phyloP scores from a whole-genome alignment of 2,888 invertebrate genomes.

The Antitype chi region DNA sequence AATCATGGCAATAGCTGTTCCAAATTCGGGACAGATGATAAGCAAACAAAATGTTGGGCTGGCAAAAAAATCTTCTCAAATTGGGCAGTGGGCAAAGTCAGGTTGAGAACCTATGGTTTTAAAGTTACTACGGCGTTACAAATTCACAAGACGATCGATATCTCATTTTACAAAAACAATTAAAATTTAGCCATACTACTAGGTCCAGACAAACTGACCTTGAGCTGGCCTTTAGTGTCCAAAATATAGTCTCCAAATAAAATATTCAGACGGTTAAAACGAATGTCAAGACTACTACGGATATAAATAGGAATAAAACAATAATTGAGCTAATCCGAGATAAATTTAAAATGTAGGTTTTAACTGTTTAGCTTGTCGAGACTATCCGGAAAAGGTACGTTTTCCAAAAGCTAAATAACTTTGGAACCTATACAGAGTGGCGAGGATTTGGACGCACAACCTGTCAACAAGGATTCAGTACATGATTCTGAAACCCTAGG shows the following conservation, averaged over 20 bases:
- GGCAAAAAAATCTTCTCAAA: too few relatives aligned
- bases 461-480: too few relatives aligned
- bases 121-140: not conserved
- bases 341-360: not conserved
- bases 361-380: not conserved
- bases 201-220: slow-evolving; percentile 17
- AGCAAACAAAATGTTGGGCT: too few relatives aligned
- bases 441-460: too few relatives aligned
- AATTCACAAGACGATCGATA: not conserved
- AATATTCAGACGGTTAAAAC: slow-evolving; percentile 31
- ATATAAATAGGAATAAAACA: not conserved
- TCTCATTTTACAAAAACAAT: not conserved
- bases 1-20: too few relatives aligned
- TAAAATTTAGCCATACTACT: slow-evolving; percentile 1
- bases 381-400: not conserved
- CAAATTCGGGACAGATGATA: too few relatives aligned
- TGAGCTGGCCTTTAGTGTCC: slow-evolving; percentile 19
- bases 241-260: slow-evolving; percentile 27
- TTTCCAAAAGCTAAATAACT: not conserved
- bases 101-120: not conserved
- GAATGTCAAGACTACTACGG: slow-evolving; percentile 18
- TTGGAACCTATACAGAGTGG: not conserved
- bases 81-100: too few relatives aligned
- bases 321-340: not conserved
- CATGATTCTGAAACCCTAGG: too few relatives aligned